Evolutionary conservation across 2,797 vertebrate species (phyloP), one percentile per base, ranked within the genome.

Genomic region (Stomatorhinus walkeri): DNA sequence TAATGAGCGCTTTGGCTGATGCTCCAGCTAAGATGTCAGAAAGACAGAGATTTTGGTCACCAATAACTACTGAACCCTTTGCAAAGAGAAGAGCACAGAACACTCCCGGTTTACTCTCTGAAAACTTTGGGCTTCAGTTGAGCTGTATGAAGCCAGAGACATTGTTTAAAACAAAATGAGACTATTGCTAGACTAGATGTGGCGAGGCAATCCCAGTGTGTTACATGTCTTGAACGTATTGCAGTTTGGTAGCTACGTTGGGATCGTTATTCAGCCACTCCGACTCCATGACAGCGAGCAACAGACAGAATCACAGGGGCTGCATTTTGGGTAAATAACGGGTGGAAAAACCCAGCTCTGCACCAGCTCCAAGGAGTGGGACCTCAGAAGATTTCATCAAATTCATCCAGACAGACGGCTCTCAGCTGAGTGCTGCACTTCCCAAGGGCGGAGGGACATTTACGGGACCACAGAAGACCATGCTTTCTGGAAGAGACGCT

Each of bases 391-490:
- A 91, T 94, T 93, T 93, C 90, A 84, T 90, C 93, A 95, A 95
- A 96, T 94, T 93, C 89, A 89, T 92, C 94, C 93, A 92, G 95
- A 95, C 93, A 94, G 94, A 94, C 92, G 94, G 94, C 93, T 91
- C 93, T 92, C 90, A 91, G 93, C 94, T 94, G 90, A 72, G 90
- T 94, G 94, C 90, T 51, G 90, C 90, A 90, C 91, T 93, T 94
- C 93, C 94, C 94, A 94, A 94, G 94, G 94, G 94, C 92, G 92
- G 89, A 91, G 91, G 94, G 94, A 95, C 95, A 95, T 95, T 95
- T 95, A 92, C 93, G 92, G 92, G 92, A 94, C 94, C 93, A 93
- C 88, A 91, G 92, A 94, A 94, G 94, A 92, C 91, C 92, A 89
- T 43, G 76, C 84, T 36, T 87, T 28, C 72, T 14, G 51, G 88